phyloP scores from a whole-genome alignment of 2,113 vertebrate species.

The Notiomystis cincta region DNA sequence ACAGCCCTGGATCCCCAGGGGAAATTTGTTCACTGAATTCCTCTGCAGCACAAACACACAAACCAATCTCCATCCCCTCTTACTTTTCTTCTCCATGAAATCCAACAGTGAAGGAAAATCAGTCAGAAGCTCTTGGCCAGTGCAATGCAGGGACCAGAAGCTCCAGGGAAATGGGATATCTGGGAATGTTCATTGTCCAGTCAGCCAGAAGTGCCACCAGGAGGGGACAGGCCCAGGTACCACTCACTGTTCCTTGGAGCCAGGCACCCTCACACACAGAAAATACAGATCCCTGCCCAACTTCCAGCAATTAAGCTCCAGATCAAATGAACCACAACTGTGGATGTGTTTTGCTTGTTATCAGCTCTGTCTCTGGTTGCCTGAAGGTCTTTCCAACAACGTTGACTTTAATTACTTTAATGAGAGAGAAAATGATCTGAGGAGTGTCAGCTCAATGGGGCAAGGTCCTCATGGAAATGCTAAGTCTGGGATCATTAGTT shows the following conservation, averaged over 20 bases:
- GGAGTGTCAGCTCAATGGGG: background rate
- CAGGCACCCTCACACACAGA: too few species aligned
- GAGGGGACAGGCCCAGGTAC: background rate
- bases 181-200: fast-evolving
- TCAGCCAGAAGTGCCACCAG: background rate
- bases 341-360: background rate
- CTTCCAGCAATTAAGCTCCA: background rate
- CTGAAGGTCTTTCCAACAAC: background rate
- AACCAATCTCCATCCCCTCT: background rate
- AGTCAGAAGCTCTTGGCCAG: background rate
- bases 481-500: slow-evolving; percentile 16
- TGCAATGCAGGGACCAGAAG: background rate
- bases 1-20: background rate
- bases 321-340: background rate
- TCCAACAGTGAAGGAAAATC: background rate
- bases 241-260: background rate
- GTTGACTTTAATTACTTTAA: slow-evolving; percentile 56
- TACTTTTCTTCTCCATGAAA: background rate
- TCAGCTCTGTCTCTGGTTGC: background rate
- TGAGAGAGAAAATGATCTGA: slow-evolving; percentile 41
- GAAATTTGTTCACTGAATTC: background rate
- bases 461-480: background rate
- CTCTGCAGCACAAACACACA: background rate
- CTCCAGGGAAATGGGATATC: background rate
- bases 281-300: background rate